Evolutionary conservation across 53 echinoderm and acorn worm genomes (phyloP), one percentile per base, ranked within the genome.

Genomic region (Arbacia lixula): DNA sequence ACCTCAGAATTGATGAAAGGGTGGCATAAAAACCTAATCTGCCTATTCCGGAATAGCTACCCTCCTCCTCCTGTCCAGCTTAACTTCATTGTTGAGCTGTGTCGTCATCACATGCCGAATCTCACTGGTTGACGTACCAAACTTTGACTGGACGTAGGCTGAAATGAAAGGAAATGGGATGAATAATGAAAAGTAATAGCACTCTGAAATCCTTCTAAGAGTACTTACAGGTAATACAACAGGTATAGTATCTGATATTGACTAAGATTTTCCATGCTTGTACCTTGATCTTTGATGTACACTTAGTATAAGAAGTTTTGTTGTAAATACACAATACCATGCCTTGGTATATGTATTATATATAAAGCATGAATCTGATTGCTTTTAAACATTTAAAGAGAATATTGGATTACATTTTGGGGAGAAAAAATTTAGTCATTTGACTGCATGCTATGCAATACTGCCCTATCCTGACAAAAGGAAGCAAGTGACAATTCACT

Each of bases 91-190:
- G 2, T 66, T 66, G 10, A 66, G 19, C 29, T 66, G 22, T 5
- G 67, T 66, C 29, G 67, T 66, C 67, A 4, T 66, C 67, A 37
- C 39, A 1, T 35, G 67, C 12, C 67, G 19, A 5, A 66, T 2
- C 29, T 66, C 27, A 19, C 67, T 25, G 27, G 67, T 66, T 12
- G 67, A 20, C 37, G 67, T 35, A 5, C 39, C 67, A 27, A 33
- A 66, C 30, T 27, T 20, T 66, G 26, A 26, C 67, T 66, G 67
- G 37, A 66, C 67, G 29, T 66, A 66, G 67, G 67, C 67, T 66
- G 37, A 66, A 66, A 66, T 35, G 2, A 24, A 66, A 2, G 67
- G 67, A 66, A 66, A 66, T 66, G 29, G 67, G 67, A 66, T 66
- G 27, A 66, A 26, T 14, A 51, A 14, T 51, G 19, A 14, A 51